Percentiles rank a stretch among this genome's conserved stretches.
Conservation (phyloP, 2,113 vertebrate species). For the Ovis aries region ARS-UI_Ramb_v3.0 NC_056072.1:4721501-4722000, state of each 20-base stretch:
- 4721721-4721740: not conserved
- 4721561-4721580: not conserved
- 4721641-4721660: not conserved
- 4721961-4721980: not conserved
- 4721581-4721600: not conserved
- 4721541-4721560: not conserved
- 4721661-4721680: not conserved
- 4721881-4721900: not conserved
- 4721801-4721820: not conserved
- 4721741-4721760: not conserved
- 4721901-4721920: not conserved
- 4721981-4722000: not conserved
- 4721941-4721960: not conserved
- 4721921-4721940: not conserved
- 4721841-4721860: not conserved
- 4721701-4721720: not conserved
- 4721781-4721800: not conserved
- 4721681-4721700: fast-evolving
- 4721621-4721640: not conserved
- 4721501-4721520: not conserved
- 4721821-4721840: not conserved
- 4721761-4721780: not conserved
- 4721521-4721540: not conserved
- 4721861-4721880: not conserved
- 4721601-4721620: not conserved